Conservation (phyloP, 2,113 vertebrate species). For the Nesogale talazaci region DNA sequence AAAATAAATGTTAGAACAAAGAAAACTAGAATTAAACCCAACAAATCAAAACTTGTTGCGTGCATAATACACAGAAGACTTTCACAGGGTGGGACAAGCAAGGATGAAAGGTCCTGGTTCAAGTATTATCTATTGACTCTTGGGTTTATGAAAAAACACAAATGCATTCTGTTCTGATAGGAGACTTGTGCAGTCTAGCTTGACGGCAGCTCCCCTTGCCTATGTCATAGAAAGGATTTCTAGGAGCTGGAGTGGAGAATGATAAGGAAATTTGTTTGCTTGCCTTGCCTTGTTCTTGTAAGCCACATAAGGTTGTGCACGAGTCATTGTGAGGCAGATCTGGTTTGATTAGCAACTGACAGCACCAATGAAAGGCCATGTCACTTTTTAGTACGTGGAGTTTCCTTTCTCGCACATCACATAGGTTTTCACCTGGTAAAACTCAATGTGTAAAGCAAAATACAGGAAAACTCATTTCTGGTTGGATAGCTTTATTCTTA, state of each 20-base stretch:
- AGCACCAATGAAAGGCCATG: background rate
- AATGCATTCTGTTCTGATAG: background rate
- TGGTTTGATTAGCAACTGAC: background rate
- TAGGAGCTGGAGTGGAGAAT: background rate
- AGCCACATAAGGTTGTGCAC: background rate
- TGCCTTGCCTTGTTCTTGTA: no score
- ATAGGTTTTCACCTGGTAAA: background rate
- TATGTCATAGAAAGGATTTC: background rate
- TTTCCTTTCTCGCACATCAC: background rate
- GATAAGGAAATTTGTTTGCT: background rate
- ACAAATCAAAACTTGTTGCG: no score
- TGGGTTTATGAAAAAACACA: background rate
- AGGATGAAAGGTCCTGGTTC: background rate
- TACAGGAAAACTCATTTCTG: background rate
- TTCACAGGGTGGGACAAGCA: background rate
- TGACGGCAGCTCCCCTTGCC: background rate
- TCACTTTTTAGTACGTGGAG: background rate
- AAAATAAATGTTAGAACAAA: constrained; percentile 50
- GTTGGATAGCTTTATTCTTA: background rate
- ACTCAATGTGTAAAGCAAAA: background rate
- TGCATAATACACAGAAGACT: background rate
- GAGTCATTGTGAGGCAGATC: background rate
- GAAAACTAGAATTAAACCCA: background rate
- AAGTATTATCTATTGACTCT: background rate
- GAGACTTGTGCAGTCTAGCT: background rate